Base-by-base conservation (phyloP, 1,140 invertebrate species). In the Polyergus mexicanus region DNA sequence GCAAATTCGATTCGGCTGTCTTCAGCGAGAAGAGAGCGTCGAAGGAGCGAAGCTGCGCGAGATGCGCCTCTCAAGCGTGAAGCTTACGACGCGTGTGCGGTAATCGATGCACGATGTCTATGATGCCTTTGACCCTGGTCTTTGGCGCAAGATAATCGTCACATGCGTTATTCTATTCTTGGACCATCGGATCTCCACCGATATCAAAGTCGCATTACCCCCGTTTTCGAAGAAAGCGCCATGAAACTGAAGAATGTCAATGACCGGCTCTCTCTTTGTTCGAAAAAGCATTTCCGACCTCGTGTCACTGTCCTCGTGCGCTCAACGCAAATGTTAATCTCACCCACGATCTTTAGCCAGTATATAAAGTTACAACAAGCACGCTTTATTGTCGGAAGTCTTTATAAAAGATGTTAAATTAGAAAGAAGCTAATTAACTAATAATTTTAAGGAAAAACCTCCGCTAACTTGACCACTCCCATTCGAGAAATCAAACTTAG, bases 1-100 rank as follows among this genome's bases (percentile, higher is more conserved):
- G 95, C 93, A 95, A 95, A 95, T 95, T 95, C 95, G 94, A 95
- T 95, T 95, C 94, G 92, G 84, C 89, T 87, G 90, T 92, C 86
- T 91, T 90, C 60, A 78, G 88, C 87, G 88, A 88, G 71, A 60
- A 83, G 78, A 90, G 89, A 88, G 88, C 80, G 51, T 35, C 47
- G 76, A 87, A 83, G 41, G 83, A 86, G 71, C 76, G n/a, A 78
- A 86, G 69, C n/a, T 68, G 51, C 71, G 71, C 63, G 58, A 80
- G 69, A 65, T 71, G 68, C 65, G 75, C 62, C 38, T 77, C 41
- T 74, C 62, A 35, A 74, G n/a, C 76, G 71, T 75, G 54, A 62
- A 83, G 68, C 68, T 72, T 22, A 28, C 56, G 66, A 83, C 28
- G 78, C 84, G 54, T 74, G 47, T 47, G 75, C 56, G 44, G 35